Conservation (phyloP, 2,888 invertebrate species). For the Drosophila limbata region DNA sequence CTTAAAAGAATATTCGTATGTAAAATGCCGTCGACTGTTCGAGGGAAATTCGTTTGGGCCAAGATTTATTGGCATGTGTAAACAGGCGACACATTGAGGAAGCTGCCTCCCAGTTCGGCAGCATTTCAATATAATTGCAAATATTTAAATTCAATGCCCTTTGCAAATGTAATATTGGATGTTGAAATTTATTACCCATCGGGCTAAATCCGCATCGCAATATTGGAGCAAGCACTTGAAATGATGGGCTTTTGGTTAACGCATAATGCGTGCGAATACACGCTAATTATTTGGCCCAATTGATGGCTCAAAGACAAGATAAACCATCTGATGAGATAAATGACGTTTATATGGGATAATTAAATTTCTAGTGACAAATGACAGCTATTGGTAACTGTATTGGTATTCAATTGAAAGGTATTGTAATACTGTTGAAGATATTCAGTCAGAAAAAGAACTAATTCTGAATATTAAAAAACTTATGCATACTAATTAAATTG, state of each 20-base stretch:
- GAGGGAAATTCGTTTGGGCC: slow-evolving; percentile 49
- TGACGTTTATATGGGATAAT: slow-evolving; percentile 3
- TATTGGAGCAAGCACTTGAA: neutral
- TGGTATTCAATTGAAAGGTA: no score
- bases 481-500: no score
- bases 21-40: slow-evolving; percentile 33
- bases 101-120: slow-evolving; percentile 13
- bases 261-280: slow-evolving; percentile 8
- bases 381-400: neutral
- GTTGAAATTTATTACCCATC: slow-evolving; percentile 39
- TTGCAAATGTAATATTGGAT: slow-evolving; percentile 30
- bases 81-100: slow-evolving; percentile 29
- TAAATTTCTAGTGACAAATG: slow-evolving; percentile 15
- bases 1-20: slow-evolving; percentile 22
- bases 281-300: slow-evolving; percentile 24
- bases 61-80: slow-evolving; percentile 73
- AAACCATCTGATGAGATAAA: slow-evolving; percentile 10
- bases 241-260: slow-evolving; percentile 20
- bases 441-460: no score
- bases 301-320: slow-evolving; percentile 1
- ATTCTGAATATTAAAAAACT: no score
- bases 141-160: slow-evolving; percentile 70
- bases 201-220: slow-evolving; percentile 2
- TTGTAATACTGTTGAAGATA: no score
- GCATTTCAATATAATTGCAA: slow-evolving; percentile 79